Base-by-base conservation (phyloP, 2,888 invertebrate genomes). In the Antitype chi region DNA sequence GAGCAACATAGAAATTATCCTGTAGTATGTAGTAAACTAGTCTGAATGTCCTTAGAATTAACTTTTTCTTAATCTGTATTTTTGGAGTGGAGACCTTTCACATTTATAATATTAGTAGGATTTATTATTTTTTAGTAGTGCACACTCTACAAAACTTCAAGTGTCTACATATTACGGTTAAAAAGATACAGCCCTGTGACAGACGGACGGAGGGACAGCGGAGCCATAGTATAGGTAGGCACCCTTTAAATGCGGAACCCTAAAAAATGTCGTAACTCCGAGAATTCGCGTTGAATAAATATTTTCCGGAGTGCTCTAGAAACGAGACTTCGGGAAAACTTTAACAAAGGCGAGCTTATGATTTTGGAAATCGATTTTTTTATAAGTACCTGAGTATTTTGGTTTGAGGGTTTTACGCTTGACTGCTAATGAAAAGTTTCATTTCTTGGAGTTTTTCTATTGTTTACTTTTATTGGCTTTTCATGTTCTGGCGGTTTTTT, bases 201-300 rank as follows among this genome's bases (percentile, higher is more conserved):
- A 28, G 28, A 28, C 8, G 20, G 47, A 20, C 8, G 17, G 25
- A 20, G 4, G 17, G 13, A 28, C 49, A 8, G 20, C 11, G n/a
- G 7, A 4, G 6, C 7, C 25, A 13, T 66, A 66, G 25, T 11
- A 25, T 0, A 20, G 20, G 13, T 49, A 13, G 7, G 28, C 28
- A 5, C 28, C 32, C 23, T 25, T 55, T 55, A 8, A 0, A 23
- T 43, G 28, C 32, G n/a, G 32, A 32, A 49, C 47, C 55, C 55
- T n/a, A 70, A 57, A 77, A 63, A 43, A 47, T 15, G 25, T 70
- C 70, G 73, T 77, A 78, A 84, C 85, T 86, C 69, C 49, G 57
- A 72, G 60, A 84, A 84, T 81, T 88, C 81, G 75, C 87, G 84
- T 87, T 90, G 88, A 91, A 93, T 91, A 92, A 91, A 91, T 87